phyloP scores from a whole-genome alignment of 1,140 invertebrate genomes.

The Drosophila kepulauana region DNA sequence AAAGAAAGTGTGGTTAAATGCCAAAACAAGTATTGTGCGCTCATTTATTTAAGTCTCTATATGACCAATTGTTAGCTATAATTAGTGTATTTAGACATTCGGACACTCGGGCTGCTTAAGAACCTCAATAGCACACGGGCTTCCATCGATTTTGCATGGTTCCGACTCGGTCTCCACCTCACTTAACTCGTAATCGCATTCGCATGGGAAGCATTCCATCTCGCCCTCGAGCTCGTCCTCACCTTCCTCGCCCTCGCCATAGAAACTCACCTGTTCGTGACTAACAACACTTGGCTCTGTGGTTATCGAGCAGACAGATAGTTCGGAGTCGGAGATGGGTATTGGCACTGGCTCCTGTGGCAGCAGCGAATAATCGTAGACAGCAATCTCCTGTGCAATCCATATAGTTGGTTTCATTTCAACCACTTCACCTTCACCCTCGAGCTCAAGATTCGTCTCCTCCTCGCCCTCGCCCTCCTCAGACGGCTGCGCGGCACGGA shows the following conservation, averaged over 20 bases:
- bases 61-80: not conserved
- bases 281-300: constrained; percentile 53
- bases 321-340: constrained; percentile 87
- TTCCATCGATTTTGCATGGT: constrained; percentile 60
- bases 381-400: constrained; percentile 88
- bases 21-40: not conserved
- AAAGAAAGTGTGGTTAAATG: constrained; percentile 9
- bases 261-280: constrained; percentile 65
- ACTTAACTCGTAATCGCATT: constrained; percentile 63
- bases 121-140: constrained; percentile 75
- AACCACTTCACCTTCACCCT: constrained; percentile 69
- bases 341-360: constrained; percentile 88
- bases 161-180: constrained; percentile 64
- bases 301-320: constrained; percentile 80
- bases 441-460: constrained; percentile 84
- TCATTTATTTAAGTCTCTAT: not conserved
- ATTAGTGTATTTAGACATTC: constrained; percentile 28
- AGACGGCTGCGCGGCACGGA: not conserved
- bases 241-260: constrained; percentile 79
- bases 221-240: constrained; percentile 69
- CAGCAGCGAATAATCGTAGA: constrained; percentile 88
- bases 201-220: constrained; percentile 69
- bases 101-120: constrained; percentile 61
- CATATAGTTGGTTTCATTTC: constrained; percentile 86
- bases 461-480: constrained; percentile 9